Percentiles rank a stretch among this genome's conserved stretches.
Evolutionary conservation across 2,888 invertebrate species (phyloP).

Genomic region (Rugalucina vietnamica): DNA sequence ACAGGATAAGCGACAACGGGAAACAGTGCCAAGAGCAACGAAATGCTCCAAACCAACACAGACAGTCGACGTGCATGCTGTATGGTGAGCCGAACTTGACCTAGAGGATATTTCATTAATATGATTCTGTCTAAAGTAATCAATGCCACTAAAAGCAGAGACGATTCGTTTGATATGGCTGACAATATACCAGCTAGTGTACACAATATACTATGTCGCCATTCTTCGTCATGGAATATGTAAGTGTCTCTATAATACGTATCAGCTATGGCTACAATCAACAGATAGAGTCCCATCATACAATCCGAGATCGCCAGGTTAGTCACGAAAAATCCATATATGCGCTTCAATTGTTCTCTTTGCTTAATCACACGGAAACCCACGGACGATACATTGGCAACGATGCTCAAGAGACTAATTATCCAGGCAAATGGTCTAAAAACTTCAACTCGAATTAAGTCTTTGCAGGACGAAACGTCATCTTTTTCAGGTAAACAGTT

Average conservation of each 20-base stretch:
- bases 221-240: conserved; percentile 56
- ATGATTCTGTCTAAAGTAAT: conserved; percentile 88
- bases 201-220: conserved; percentile 63
- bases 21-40: conserved; percentile 70
- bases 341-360: conserved; percentile 25
- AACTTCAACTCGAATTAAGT: neutral
- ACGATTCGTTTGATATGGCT: conserved; percentile 86
- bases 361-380: neutral
- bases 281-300: conserved; percentile 34
- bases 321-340: conserved; percentile 54
- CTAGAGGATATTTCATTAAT: conserved; percentile 87
- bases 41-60: conserved; percentile 70
- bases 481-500: neutral
- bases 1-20: conserved; percentile 76
- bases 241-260: conserved; percentile 51
- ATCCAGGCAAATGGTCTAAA: neutral
- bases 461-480: neutral
- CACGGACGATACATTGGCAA: neutral
- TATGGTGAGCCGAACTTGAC: conserved; percentile 62
- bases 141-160: conserved; percentile 86
- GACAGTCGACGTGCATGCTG: conserved; percentile 64
- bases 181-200: conserved; percentile 63
- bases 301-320: conserved; percentile 55
- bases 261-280: conserved; percentile 66
- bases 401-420: neutral